Base-by-base conservation (phyloP, 2,797 vertebrate genomes). In the Argyrosomus regius region DNA sequence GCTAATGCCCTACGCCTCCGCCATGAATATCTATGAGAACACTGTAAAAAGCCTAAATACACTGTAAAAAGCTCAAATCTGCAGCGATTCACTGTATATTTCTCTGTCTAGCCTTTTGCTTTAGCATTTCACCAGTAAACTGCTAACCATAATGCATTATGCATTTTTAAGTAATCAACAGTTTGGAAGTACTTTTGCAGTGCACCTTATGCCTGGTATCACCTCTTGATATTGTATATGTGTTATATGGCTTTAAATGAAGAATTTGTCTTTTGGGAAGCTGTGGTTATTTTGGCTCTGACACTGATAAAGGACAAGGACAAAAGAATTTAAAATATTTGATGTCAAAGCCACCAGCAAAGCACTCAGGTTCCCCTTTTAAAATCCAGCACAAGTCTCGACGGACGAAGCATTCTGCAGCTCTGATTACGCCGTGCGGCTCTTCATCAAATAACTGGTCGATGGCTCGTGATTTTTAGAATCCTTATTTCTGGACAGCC, bases 301-400 rank as follows among this genome's bases (percentile, higher is more conserved):
- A 80, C 43, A 81, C n/a, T 72, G 81, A 83, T 57, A 63, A 75
- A 31, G 63, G 60, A 84, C 74, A 85, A 79, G 71, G 78, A 69
- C 72, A 73, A 43, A 58, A 22, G 17, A 75, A 54, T 74, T 60
- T 12, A 60, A 80, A 69, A 78, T 70, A 81, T 75, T 79, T 84
- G 17, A 71, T 74, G 56, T 79, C 79, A 66, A 39, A 56, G 50
- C 54, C 66, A 79, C 77, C 56, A 72, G 65, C 26, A 59, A 61
- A 78, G 74, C 13, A 49, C 63, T 87, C 75, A 65, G 59, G 62
- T 86, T 84, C 49, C 69, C 24, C 67, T 77, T 74, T 76, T 82
- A 80, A 83, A 79, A 72, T 71, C 48, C 52, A 71, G 69, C 48
- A 67, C 3, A 54, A 11, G 72, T 81, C 82, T 80, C 80, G 14